These are phyloP conservation scores for Amazona vittata DNA, from an alignment of 2,113 vertebrate genomes.

Conservation along the genomic window DNA sequence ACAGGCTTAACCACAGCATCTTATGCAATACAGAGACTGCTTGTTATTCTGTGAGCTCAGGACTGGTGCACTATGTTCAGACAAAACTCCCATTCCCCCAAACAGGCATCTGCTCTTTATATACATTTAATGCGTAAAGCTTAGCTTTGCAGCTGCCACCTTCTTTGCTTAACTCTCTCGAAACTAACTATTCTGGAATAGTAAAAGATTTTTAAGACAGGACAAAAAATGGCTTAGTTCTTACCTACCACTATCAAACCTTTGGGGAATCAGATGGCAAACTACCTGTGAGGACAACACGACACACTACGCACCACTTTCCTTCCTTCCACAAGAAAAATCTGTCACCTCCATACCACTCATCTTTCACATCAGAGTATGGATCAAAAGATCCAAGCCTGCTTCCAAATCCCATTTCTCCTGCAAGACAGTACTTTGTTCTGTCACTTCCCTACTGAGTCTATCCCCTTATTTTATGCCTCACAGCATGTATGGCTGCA, in stretches of 20 bases:
- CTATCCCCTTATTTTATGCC: conserved; percentile 69
- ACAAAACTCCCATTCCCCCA: background rate
- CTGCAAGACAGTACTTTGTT: conserved; percentile 71
- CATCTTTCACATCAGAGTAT: conserved; percentile 47
- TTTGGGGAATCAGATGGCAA: conserved; percentile 36
- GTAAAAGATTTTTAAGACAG: background rate
- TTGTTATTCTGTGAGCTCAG: conserved; percentile 33
- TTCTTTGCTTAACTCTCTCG: background rate
- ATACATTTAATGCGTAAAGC: background rate
- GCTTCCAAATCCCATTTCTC: conserved; percentile 72
- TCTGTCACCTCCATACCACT: conserved; percentile 43
- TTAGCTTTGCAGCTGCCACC: background rate
- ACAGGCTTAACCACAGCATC: conserved; percentile 37
- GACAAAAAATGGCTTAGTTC: background rate
- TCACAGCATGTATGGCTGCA: conserved; percentile 67
- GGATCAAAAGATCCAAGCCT: conserved; percentile 66
- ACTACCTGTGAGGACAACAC: conserved; percentile 15
- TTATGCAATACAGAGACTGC: conserved; percentile 36
- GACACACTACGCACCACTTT: background rate
- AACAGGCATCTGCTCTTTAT: conserved; percentile 22
- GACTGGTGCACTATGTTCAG: background rate
- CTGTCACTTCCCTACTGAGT: conserved; percentile 70
- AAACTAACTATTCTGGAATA: conserved; percentile 4
- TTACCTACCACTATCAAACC: background rate
- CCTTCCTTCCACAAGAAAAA: conserved; percentile 48